Evolutionary conservation across 2,888 invertebrate species (phyloP), one percentile per base, ranked within the genome.

Genomic region (Salpingus planirostris): DNA sequence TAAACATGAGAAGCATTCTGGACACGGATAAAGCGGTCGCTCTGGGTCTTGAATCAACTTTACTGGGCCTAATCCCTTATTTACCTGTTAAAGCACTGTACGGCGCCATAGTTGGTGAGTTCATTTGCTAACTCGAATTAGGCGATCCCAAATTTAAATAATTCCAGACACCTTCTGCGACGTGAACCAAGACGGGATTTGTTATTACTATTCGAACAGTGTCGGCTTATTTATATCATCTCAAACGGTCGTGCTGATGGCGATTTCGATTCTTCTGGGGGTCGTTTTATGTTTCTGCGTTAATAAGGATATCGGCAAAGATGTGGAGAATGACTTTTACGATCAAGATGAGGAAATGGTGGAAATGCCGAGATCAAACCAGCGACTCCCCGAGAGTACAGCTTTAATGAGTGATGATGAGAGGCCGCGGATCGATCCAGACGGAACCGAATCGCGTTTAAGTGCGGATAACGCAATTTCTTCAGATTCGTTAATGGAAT

Each of bases 61-160:
- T 72, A 15, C 50, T 72, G 2, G 70, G 73, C 1, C 46, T 78
- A 1, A 63, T 78, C 24, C 69, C 72, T 1, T 74, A 74, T 52
- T 54, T 80, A 2, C 78, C 78, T 0, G 75, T 75, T 1, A 78
- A 78, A 43, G 59, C 80, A 21, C 57, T 74, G 11, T 81, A 80
- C 48, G 70, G 76, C 27, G 52, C 63, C 4, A 66, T 80, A 11
- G 69, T 74, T 21, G 68, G 74, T 74, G 57, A 10, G 1, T 3
- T 18, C 11, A n/a, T 13, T 4, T 15, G 2, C 18, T 14, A 7
- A 18, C 21, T 29, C 1, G 12, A 22, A 23, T n/a, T n/a, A n/a
- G n/a, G n/a, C n/a, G n/a, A n/a, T n/a, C n/a, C n/a, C n/a, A n/a
- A 18, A 18, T 18, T 7, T 8, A 18, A 18, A 18, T 8, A 7